Conservation (phyloP, 2,888 invertebrate species). For the Cephalotes varians region DNA sequence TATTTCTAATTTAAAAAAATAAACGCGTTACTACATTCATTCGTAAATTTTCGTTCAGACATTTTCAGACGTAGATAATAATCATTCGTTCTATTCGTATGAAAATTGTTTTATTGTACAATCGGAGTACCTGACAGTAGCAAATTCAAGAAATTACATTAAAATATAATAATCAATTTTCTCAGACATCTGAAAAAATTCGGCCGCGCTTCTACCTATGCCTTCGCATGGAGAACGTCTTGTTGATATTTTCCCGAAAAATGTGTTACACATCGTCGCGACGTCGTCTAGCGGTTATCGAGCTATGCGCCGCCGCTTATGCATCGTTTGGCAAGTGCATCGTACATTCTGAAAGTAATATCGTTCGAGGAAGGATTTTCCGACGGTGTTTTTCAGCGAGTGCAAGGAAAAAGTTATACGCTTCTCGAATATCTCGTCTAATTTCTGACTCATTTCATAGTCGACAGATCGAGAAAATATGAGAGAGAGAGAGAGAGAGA, state of each 20-base stretch:
- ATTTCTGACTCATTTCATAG: slow-evolving; percentile 41
- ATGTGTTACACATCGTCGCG: slow-evolving; percentile 1
- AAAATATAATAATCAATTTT: not conserved
- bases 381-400: slow-evolving; percentile 7
- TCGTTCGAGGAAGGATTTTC: slow-evolving; percentile 22
- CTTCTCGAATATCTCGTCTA: slow-evolving; percentile 39
- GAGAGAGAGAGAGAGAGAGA: not conserved
- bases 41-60: not conserved
- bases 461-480: slow-evolving; percentile 1
- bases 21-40: not conserved
- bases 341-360: not conserved
- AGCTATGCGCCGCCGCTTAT: not conserved
- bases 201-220: not conserved
- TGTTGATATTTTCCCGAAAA: slow-evolving; percentile 24
- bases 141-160: not conserved
- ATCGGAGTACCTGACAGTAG: not conserved
- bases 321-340: slow-evolving; percentile 1
- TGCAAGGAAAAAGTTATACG: slow-evolving; percentile 34
- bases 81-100: not conserved
- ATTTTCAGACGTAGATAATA: not conserved
- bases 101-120: not conserved
- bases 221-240: not conserved
- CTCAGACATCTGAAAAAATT: not conserved
- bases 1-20: not conserved
- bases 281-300: slow-evolving; percentile 4